Conservation (phyloP, 2,888 invertebrate genomes). For the Idaea biselata region DNA sequence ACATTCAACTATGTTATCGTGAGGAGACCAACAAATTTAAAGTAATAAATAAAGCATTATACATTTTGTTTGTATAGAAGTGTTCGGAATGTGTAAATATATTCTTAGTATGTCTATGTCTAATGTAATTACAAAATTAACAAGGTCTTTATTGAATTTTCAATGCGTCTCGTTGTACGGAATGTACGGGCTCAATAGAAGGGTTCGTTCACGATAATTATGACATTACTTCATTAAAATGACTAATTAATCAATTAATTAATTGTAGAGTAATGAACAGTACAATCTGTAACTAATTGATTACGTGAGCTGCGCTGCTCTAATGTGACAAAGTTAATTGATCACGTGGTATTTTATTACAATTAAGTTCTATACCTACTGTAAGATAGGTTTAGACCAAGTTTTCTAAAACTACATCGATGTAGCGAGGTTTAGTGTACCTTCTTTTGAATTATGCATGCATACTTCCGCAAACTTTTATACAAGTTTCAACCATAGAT, state of each 20-base stretch:
- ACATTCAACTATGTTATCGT: too few species aligned
- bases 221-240: not conserved
- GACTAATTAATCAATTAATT: not conserved
- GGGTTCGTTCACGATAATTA: not conserved
- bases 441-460: too few species aligned
- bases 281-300: not conserved
- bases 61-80: not conserved
- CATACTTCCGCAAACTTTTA: too few species aligned
- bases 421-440: too few species aligned
- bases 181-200: not conserved
- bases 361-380: too few species aligned
- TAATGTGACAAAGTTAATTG: too few species aligned
- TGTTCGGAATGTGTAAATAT: not conserved
- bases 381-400: too few species aligned
- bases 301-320: not conserved
- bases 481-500: too few species aligned
- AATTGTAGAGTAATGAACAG: not conserved
- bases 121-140: not conserved
- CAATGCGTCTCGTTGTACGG: not conserved
- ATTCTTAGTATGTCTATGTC: not conserved
- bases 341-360: too few species aligned
- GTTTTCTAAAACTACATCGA: too few species aligned
- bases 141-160: not conserved
- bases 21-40: too few species aligned
- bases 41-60: too few species aligned